These are phyloP conservation scores for Sarcophaga bullata DNA, from an alignment of 1,140 invertebrate genomes.

Conservation along the genomic window DNA sequence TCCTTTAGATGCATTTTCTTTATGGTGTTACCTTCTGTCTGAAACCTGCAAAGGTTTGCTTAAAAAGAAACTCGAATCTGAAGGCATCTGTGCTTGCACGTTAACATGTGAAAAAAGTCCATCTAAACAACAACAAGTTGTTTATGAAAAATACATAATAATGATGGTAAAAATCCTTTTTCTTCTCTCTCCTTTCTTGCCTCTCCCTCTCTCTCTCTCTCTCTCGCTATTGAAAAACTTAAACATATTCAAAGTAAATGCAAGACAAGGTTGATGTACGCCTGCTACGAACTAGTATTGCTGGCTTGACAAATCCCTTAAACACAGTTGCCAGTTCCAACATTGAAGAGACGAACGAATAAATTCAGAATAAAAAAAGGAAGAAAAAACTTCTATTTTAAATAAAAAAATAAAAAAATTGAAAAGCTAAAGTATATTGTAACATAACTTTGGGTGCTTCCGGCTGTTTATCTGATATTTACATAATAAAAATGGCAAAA, in stretches of 20 bases:
- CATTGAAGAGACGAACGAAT: background rate
- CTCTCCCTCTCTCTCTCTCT: background rate
- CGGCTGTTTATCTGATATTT: slow-evolving; percentile 44
- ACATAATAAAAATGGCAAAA: slow-evolving; percentile 40
- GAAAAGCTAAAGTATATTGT: slow-evolving; percentile 13
- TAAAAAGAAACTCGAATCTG: no score
- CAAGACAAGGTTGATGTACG: no score
- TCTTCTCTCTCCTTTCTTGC: no score
- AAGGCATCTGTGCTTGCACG: no score
- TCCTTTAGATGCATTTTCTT: no score
- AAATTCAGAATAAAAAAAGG: no score
- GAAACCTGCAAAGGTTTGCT: no score
- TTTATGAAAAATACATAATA: slow-evolving; percentile 41
- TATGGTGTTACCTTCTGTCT: no score
- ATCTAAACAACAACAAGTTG: slow-evolving; percentile 37
- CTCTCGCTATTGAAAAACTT: background rate
- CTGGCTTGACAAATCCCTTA: background rate
- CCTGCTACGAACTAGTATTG: no score
- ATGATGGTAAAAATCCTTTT: slow-evolving; percentile 27
- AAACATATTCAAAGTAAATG: background rate
- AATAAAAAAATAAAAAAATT: background rate
- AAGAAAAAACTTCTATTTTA: no score
- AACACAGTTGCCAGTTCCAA: background rate
- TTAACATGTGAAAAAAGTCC: slow-evolving; percentile 5
- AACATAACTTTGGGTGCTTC: slow-evolving; percentile 28